These are phyloP conservation scores for Melanogrammus aeglefinus DNA, from an alignment of 2,797 vertebrate species.

Conservation along the genomic window DNA sequence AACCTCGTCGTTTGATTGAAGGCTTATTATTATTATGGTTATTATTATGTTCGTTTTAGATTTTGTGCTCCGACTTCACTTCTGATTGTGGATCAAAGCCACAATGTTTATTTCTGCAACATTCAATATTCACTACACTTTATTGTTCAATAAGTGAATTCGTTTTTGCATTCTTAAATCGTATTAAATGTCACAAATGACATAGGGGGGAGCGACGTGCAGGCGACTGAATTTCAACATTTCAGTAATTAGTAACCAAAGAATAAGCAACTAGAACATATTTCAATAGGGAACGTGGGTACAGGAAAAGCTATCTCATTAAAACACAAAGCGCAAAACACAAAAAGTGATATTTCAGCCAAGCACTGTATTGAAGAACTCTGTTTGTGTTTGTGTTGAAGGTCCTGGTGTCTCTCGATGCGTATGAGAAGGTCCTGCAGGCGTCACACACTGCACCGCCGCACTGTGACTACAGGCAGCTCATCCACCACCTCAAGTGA, in stretches of 20 bases:
- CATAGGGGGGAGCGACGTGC: not conserved
- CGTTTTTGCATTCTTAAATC: not conserved
- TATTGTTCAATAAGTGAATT: not conserved
- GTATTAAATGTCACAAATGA: not conserved
- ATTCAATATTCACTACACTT: not conserved
- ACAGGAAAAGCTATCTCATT: not conserved
- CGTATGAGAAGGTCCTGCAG: slow-evolving; percentile 53
- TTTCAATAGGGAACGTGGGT: not conserved
- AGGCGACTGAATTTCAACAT: not conserved
- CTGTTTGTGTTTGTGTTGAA: slow-evolving; percentile 32
- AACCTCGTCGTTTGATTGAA: not conserved
- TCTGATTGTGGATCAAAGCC: not conserved
- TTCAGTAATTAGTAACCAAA: not conserved
- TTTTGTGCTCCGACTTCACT: not conserved
- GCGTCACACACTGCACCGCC: slow-evolving; percentile 49
- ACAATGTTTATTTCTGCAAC: too few species aligned
- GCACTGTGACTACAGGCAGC: slow-evolving; percentile 55
- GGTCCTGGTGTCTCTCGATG: slow-evolving; percentile 65
- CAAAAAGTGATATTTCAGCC: not conserved
- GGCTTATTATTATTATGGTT: not conserved
- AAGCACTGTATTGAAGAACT: not conserved
- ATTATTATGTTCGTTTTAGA: not conserved
- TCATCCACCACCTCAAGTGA: slow-evolving; percentile 50
- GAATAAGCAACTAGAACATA: not conserved
- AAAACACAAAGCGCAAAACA: not conserved